A percentile compares a stretch with the other conserved stretches of the same genome.
Conservation (phyloP, 2,113 vertebrate species). For the Ursus arctos region DNA sequence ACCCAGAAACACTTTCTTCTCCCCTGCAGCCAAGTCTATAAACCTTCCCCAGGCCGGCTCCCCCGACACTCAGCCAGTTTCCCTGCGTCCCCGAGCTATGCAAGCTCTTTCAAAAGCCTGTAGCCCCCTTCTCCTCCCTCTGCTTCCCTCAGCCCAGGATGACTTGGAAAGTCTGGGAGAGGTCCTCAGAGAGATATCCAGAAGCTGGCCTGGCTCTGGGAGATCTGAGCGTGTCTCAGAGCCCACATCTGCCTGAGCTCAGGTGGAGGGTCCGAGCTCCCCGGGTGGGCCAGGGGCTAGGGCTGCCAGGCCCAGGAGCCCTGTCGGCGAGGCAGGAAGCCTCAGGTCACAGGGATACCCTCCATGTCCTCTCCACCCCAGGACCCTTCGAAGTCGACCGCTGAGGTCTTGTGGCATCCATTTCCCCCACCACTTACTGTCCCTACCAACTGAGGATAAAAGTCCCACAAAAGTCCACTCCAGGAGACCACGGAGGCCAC, state of each 20-base stretch:
- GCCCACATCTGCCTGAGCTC: background rate
- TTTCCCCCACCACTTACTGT: background rate
- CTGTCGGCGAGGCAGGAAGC: background rate
- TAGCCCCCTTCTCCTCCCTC: no score
- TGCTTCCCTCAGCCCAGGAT: background rate
- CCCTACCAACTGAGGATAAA: background rate
- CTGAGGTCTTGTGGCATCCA: background rate
- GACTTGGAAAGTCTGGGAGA: fast-evolving
- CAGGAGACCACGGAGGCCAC: conserved; percentile 60
- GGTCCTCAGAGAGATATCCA: background rate
- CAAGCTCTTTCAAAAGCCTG: background rate
- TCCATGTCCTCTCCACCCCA: background rate
- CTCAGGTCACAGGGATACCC: fast-evolving
- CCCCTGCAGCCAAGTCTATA: background rate
- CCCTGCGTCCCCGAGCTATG: no score
- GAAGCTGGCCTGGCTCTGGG: background rate
- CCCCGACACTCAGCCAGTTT: fast-evolving
- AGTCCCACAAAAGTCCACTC: background rate
- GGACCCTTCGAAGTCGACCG: conserved; percentile 13
- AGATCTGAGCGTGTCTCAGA: background rate
- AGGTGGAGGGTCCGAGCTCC: background rate
- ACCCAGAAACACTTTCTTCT: background rate
- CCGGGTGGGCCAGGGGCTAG: background rate
- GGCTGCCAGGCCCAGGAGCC: background rate
- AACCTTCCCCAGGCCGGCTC: background rate